Base-by-base conservation (phyloP, 2,888 invertebrate genomes). In the Cryptocheilus praepositus region DNA sequence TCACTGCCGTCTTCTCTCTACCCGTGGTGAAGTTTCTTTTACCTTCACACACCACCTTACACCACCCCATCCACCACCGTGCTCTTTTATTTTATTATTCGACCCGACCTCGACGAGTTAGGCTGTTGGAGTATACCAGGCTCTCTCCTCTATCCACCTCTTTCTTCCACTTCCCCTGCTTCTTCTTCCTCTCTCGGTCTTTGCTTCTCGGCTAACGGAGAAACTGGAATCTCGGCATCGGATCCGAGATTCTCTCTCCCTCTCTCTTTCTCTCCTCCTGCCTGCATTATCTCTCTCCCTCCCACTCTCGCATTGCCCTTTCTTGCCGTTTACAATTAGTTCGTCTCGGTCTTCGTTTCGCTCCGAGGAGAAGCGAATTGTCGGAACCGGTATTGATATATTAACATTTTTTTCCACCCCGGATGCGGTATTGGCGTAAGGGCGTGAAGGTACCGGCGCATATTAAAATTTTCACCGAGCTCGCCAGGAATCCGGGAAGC, bases 91-190 rank as follows among this genome's bases (percentile, higher is more conserved):
- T 81, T 80, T 80, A 79, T 80, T 81, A 81, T 81, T 80, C 75
- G 80, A 79, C 81, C 80, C 76, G 80, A 81, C 81, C 80, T 80
- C 80, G 74, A 64, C 81, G 79, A 80, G 79, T 81, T 81, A 80
- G 81, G 74, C 81, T 71, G 67, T 74, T 63, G 67, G 67, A 67
- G 57, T 67, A 64, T 67, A 68, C 73, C 57, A 43, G 19, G 57
- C 64, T 36, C 43, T 52, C 61, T 63, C 61, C 65, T 54, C 65
- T 46, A 45, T 53, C 43, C 51, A 56, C 54, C 19, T 15, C 53
- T 60, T 53, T 55, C 63, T 61, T 61, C 52, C 49, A 53, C 58
- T 44, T 36, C 43, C 28, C 55, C 46, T 13, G 52, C 16, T 13
- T 22, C 43, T 44, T 52, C 36, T 16, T 43, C 43, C 43, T 28